Base-by-base conservation (phyloP, 2,113 vertebrate species). In the Corydoras maculifer region DNA sequence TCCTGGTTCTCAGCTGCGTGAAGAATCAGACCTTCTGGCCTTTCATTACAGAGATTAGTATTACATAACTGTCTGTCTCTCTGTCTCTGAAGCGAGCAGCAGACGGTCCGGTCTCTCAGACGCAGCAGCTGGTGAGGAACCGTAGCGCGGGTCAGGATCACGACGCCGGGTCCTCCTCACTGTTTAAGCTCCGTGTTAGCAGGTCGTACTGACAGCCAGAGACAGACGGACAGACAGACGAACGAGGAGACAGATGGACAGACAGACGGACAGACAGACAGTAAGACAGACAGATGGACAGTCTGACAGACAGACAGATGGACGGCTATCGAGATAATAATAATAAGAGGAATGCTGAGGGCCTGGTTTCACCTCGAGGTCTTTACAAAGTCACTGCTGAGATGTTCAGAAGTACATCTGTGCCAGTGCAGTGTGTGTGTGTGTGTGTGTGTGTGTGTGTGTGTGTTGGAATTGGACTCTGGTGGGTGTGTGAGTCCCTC, bases 121-220 rank as follows among this genome's bases (percentile, higher is more conserved):
- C 35, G 7, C 35, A 43, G 35, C 35, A 43, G 35, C 35, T 43
- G 35, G 35, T 8, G 35, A 5, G 35, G 35, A 43, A 4, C 35
- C 35, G 35, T 8, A 14, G 6, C 13, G 55, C 55, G 55, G 65
- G 65, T 68, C 65, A 55, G 62, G 72, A 72, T 66, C 11, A 60
- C 13, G 75, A 62, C 43, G 54, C 48, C 1, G 8, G 13, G 75
- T 80, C 80, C 77, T 86, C 82, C 76, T 48, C 72, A 68, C 43
- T 58, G 10, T 54, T 63, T 62, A 62, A 72, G 62, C 62, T 74
- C 58, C 10, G 59, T 35, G 57, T 68, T 25, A 25, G 48, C 64
- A 68, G 58, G 70, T 69, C 62, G 70, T 68, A 67, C 69, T 2
- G 35, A 4, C 7, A 43, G 4, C 35, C 35, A 2, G 35, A 43